Evolutionary conservation across 1,140 invertebrate genomes (phyloP), one percentile per base, ranked within the genome.

Genomic region (Harpegnathos saltator): DNA sequence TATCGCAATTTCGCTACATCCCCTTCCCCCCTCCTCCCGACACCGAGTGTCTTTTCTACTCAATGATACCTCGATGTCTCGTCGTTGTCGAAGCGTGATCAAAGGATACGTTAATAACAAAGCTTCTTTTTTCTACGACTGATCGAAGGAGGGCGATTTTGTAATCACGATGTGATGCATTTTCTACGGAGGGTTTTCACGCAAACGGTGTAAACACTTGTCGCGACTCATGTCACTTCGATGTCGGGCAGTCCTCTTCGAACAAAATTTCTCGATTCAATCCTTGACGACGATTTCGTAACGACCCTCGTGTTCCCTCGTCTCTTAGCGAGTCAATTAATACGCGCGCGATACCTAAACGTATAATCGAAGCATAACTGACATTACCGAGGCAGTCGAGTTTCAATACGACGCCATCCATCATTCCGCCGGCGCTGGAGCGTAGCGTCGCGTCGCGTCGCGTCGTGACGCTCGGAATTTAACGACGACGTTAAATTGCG

Each of bases 391-490:
- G 24, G 5, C 22, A 69, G n/a, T 80, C 44, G 29, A 58, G 17
- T 56, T 12, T 58, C 66, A 33, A 66, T 19, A 26, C 7, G 17
- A 44, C 9, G 0, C 29, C 29, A 5, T n/a, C 29, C 29, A 33
- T 26, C 63, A 4, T 12, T 24, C 24, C 4, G 38, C 38, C 12
- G 19, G 14, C 38, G 5, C 19, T 68, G 44, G 1, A n/a, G n/a
- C n/a, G n/a, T n/a, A n/a, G n/a, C n/a, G n/a, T n/a, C n/a, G n/a
- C n/a, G n/a, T n/a, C 22, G 44, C 33, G 15, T 50, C 15, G 48
- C 17, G 61, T 24, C 29, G n/a, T 14, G 54, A 56, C 24, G 33
- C 38, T 58, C 75, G 24, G 58, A 19, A 71, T 80, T 71, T 80
- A 71, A 80, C 33, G 52, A 44, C 33, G 38, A 80, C 17, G 38